Evolutionary conservation across 1,140 invertebrate species (phyloP).

Genomic region (Bursaphelenchus mucronatus): DNA sequence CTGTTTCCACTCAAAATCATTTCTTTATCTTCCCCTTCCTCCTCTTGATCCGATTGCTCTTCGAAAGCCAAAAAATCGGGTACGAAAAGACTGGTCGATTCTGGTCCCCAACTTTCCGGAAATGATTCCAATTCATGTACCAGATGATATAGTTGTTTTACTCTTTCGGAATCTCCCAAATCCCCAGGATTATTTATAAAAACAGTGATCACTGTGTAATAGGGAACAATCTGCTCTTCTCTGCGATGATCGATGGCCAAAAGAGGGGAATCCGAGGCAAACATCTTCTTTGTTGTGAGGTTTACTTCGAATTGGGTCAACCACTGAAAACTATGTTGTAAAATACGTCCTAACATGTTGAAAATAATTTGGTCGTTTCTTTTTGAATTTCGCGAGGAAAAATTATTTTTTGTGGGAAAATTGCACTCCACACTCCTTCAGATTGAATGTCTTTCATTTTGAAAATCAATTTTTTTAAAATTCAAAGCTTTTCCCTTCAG

Average conservation of each 20-base stretch:
- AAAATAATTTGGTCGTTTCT: conserved; percentile 11
- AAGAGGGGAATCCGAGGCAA: conserved; percentile 55
- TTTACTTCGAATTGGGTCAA: conserved; percentile 56
- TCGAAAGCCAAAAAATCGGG: conserved; percentile 51
- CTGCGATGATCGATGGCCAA: conserved; percentile 52
- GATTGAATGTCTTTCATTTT: conserved; percentile 1
- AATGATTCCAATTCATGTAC: conserved; percentile 52
- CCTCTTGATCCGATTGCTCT: conserved; percentile 23
- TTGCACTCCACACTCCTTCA: background rate
- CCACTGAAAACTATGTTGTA: conserved; percentile 50
- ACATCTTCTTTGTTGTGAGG: conserved; percentile 54
- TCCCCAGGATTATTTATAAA: conserved; percentile 59
- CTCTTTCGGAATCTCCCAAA: conserved; percentile 43
- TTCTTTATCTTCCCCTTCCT: conserved; percentile 16
- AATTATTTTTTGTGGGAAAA: background rate
- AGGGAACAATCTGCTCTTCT: conserved; percentile 54
- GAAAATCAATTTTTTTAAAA: conserved; percentile 1
- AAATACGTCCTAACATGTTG: background rate
- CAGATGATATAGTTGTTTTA: conserved; percentile 44
- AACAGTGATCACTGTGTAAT: conserved; percentile 56
- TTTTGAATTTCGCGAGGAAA: conserved; percentile 19
- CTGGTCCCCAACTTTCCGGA: conserved; percentile 46
- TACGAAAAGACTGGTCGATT: conserved; percentile 40
- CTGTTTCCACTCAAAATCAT: conserved; percentile 3
- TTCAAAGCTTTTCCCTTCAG: background rate